Base-by-base conservation (phyloP, 2,888 invertebrate genomes). In the Sipha maydis region DNA sequence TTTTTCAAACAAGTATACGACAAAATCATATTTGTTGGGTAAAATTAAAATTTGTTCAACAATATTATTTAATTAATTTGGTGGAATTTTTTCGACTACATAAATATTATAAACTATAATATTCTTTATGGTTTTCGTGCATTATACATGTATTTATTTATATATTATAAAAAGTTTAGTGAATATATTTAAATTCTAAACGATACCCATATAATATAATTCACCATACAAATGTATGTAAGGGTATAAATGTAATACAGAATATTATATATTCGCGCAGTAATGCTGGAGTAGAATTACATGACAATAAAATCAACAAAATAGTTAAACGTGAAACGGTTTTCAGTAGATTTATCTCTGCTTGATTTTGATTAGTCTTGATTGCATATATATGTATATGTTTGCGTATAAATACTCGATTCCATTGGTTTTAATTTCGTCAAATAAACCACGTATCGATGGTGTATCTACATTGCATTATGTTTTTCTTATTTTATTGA, bases 381-480 rank as follows among this genome's bases (percentile, higher is more conserved):
- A 76, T 41, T 76, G n/a, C 41, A 21, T n/a, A n/a, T 4, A 61
- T n/a, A n/a, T n/a, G n/a, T n/a, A n/a, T n/a, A n/a, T n/a, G n/a
- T n/a, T n/a, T n/a, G n/a, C n/a, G n/a, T n/a, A n/a, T 25, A 61
- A 38, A 38, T 76, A 11, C 75, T 76, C 75, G 48, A n/a, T 41
- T 25, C 41, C 76, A n/a, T 28, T n/a, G 41, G 41, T 76, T 76
- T 76, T 48, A 17, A 76, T 48, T 41, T 76, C n/a, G 48, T 76
- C n/a, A 11, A 41, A 76, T 48, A 41, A 19, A 61, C 61, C 25
- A 21, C 25, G 41, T 41, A 41, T 11, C 34, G 34, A 34, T 41
- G 41, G 48, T n/a, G 25, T 38, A n/a, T 41, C 3, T 25, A 76
- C 8, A 25, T 76, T 8, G 41, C 41, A 19, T 38, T 61, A 19